Evolutionary conservation across 37 sponge, comb jelly and placozoan genomes (phyloP).

Genomic region (Bolinopsis microptera): DNA sequence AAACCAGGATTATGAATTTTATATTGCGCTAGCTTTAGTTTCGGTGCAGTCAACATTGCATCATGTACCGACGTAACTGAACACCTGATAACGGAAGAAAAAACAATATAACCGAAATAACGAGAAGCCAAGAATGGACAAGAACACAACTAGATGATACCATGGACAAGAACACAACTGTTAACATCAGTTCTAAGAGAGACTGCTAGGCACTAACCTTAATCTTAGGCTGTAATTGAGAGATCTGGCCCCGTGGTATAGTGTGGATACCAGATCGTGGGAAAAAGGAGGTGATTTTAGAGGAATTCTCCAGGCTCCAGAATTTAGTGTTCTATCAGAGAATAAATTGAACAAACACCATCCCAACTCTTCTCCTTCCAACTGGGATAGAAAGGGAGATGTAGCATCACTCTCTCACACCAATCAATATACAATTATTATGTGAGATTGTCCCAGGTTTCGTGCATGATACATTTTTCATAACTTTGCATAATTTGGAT

Average conservation of each 20-base stretch:
- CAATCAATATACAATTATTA: no score
- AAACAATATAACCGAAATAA: no score
- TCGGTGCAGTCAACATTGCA: not conserved
- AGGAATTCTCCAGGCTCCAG: slow-evolving; percentile 34
- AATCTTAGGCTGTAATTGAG: slow-evolving; percentile 59
- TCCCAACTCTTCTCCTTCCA: slow-evolving; percentile 51
- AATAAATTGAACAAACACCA: slow-evolving; percentile 55
- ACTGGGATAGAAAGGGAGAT: not conserved
- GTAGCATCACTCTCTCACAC: no score
- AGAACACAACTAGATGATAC: no score
- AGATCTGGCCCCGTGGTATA: slow-evolving; percentile 33
- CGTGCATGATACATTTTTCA: not conserved
- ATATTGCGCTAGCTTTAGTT: not conserved
- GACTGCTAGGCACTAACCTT: no score
- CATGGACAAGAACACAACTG: no score
- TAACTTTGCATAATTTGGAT: no score
- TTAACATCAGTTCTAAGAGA: no score
- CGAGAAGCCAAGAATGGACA: no score
- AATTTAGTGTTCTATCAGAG: not conserved
- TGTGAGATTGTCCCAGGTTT: not conserved
- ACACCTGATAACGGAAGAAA: no score
- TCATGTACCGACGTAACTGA: not conserved
- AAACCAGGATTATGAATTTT: slow-evolving; percentile 1
- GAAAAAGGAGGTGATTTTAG: slow-evolving; percentile 54
- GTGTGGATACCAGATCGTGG: not conserved